Conservation (phyloP, 2,797 vertebrate genomes). For the Centroberyx gerrardi region DNA sequence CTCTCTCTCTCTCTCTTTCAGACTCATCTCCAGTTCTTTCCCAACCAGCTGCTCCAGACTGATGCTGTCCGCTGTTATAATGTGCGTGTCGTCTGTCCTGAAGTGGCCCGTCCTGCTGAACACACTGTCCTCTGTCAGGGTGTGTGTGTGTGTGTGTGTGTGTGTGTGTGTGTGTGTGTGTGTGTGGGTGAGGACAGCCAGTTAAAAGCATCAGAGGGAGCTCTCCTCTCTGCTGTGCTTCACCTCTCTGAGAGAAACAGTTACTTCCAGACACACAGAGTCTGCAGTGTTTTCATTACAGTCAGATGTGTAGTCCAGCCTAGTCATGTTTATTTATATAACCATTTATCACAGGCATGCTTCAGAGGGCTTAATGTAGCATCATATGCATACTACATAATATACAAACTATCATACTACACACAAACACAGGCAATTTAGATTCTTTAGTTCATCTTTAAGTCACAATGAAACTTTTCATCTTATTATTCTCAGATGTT, state of each 20-base stretch:
- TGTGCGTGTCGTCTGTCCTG: constrained; percentile 49
- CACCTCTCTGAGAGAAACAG: constrained; percentile 11
- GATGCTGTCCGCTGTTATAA: constrained; percentile 13
- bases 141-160: constrained; percentile 17
- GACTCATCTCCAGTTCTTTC: constrained; percentile 38
- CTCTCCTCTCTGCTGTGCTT: constrained; percentile 48
- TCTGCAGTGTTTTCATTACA: too few species aligned
- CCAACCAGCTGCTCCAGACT: constrained; percentile 53
- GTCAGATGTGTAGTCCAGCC: too few species aligned
- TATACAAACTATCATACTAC: too few species aligned
- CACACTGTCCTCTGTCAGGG: constrained; percentile 50
- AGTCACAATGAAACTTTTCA: too few species aligned
- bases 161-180: constrained; percentile 21
- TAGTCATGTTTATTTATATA: too few species aligned
- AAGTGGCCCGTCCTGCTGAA: constrained; percentile 54
- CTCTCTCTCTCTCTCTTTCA: not conserved
- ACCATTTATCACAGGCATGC: too few species aligned
- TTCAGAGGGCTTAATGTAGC: too few species aligned
- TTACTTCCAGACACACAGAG: constrained; percentile 7
- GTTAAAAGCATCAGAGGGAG: constrained; percentile 35
- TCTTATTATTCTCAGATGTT: too few species aligned
- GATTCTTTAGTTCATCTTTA: too few species aligned
- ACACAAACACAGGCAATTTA: too few species aligned
- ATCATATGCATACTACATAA: too few species aligned
- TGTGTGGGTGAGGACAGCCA: constrained; percentile 16